Base-by-base conservation (phyloP, 2,113 vertebrate genomes). In the Philantomba maxwellii region DNA sequence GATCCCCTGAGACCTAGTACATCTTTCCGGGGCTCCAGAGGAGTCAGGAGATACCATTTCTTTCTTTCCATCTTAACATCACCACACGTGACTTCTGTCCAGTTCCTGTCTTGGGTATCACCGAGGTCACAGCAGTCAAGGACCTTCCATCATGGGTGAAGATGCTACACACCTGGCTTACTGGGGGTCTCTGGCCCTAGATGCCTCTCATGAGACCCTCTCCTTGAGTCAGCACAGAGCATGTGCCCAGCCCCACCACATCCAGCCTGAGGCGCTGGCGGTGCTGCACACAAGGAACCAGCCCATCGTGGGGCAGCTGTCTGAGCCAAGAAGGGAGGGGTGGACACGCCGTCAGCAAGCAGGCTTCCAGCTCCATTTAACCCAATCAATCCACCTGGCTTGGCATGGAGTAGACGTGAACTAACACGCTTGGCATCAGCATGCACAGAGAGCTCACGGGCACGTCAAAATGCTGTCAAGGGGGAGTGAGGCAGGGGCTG, bases 381-480 rank as follows among this genome's bases (percentile, higher is more conserved):
- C 80, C 45, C 30, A 10, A 7, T 19, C 70, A 7, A 19, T 14
- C 62, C 3, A 9, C 62, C 82, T 16, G 2, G 33, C 21, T 17
- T 0, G 1, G 25, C 9, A 0, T 0, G 19, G 30, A 36, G 47
- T 10, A 23, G 28, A 60, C n/a, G 1, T 91, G 57, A 58, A 86
- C 26, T 3, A 2, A 64, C 26, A 53, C 0, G 17, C 12, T 3
- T 3, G 16, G 81, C 1, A 0, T 45, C 23, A 1, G 47, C 0
- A 1, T 15, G 51, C 4, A 10, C 13, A 28, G 70, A 53, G 21
- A 12, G 3, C 55, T 64, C 6, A 1, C 19, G 0, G 11, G 33
- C 14, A 10, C 0, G 7, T 14, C 80, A 82, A 36, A 80, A 16
- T 21, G 77, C 89, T 30, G 60, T n/a, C 21, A 55, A 25, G 21